Conservation (phyloP, 35 echinoderm and acorn worm species). For the Apostichopus japonicus region DNA sequence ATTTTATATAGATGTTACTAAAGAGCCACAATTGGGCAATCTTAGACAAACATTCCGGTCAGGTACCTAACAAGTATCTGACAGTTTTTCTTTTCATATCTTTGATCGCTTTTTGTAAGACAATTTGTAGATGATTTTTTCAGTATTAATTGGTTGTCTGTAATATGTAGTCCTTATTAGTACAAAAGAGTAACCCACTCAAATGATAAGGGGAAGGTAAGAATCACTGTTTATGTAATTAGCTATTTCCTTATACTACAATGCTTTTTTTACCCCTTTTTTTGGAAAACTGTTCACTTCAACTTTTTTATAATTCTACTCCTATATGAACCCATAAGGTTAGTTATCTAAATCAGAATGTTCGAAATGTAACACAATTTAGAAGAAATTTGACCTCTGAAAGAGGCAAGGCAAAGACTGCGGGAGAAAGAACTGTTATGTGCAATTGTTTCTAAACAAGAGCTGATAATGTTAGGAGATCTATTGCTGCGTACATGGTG, state of each 20-base stretch:
- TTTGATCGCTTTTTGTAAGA: constrained; percentile 27
- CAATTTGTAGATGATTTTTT: background rate
- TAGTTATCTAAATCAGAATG: too few relatives aligned
- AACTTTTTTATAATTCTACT: too few relatives aligned
- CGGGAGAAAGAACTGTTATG: too few relatives aligned
- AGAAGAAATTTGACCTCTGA: too few relatives aligned
- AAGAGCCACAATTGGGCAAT: constrained; percentile 26
- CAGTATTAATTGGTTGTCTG: background rate
- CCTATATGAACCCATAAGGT: too few relatives aligned
- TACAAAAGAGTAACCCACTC: background rate
- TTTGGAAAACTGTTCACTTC: too few relatives aligned
- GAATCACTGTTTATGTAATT: background rate
- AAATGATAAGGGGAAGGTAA: background rate
- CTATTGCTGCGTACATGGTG: too few relatives aligned
- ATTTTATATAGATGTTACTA: constrained; percentile 47
- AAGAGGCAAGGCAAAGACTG: too few relatives aligned
- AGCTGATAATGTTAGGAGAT: too few relatives aligned
- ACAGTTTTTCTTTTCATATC: constrained; percentile 19
- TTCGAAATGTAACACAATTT: too few relatives aligned
- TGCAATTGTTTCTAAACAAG: too few relatives aligned
- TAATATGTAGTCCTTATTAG: background rate
- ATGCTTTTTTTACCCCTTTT: background rate
- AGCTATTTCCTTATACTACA: background rate
- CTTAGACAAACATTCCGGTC: constrained; percentile 47
- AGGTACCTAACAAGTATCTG: background rate